These are phyloP conservation scores for Platerodrilus igneus DNA, from an alignment of 2,888 invertebrate genomes.

Conservation along the genomic window DNA sequence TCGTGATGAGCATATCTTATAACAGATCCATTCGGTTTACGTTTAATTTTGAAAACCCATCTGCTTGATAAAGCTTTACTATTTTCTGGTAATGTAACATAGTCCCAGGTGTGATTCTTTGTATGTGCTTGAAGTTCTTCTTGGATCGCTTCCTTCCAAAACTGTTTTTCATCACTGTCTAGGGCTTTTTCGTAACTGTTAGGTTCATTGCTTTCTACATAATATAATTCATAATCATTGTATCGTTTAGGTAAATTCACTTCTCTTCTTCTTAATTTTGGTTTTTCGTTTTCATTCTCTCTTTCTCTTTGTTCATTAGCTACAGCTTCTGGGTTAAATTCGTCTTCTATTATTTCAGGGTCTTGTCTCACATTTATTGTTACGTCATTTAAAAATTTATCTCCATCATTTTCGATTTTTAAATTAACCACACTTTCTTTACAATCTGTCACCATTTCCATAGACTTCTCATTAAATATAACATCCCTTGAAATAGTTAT, in stretches of 20 bases:
- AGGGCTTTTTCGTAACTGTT: conserved; percentile 25
- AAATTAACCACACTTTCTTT: conserved; percentile 2
- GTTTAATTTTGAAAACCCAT: conserved; percentile 25
- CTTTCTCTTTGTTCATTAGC: conserved; percentile 7
- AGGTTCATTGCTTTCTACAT: conserved; percentile 19
- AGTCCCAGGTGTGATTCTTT: conserved; percentile 21
- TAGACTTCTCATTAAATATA: conserved; percentile 23
- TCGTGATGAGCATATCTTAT: conserved; percentile 13
- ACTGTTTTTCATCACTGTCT: conserved; percentile 10
- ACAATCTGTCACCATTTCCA: neutral
- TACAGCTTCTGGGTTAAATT: no score
- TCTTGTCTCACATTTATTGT: neutral
- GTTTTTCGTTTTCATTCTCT: conserved; percentile 2
- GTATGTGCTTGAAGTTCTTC: conserved; percentile 22
- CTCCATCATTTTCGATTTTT: neutral
- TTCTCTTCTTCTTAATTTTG: conserved; percentile 5
- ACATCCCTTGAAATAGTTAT: conserved; percentile 29
- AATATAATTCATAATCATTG: conserved; percentile 15
- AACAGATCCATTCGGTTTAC: conserved; percentile 12
- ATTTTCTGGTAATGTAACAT: conserved; percentile 13
- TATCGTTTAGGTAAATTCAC: conserved; percentile 13
- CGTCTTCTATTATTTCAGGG: conserved; percentile 3
- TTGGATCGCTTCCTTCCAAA: conserved; percentile 21
- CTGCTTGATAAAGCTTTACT: conserved; percentile 19
- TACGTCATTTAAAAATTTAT: neutral